Conservation (phyloP, 2,888 invertebrate genomes). For the Pasiphila rectangulata region DNA sequence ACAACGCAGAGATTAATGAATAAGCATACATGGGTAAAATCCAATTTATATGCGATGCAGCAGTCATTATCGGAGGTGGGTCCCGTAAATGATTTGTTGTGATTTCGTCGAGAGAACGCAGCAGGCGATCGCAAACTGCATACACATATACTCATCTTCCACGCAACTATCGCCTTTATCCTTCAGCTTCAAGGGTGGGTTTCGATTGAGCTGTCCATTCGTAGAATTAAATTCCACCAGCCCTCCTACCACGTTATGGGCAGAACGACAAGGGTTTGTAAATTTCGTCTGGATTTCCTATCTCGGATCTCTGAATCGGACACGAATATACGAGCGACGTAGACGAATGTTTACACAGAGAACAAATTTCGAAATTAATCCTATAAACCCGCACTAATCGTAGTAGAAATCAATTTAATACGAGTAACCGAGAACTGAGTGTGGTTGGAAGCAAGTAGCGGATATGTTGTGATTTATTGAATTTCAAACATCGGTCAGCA, state of each 20-base stretch:
- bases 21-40: conserved; percentile 61
- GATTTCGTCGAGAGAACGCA: conserved; percentile 75
- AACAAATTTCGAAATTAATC: conserved; percentile 68
- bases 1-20: conserved; percentile 47
- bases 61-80: conserved; percentile 77
- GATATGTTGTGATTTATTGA: conserved; percentile 69
- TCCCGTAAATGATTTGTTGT: conserved; percentile 77
- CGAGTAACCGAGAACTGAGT: conserved; percentile 38
- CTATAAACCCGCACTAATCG: conserved; percentile 50
- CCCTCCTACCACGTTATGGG: conserved; percentile 77
- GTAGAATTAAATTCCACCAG: conserved; percentile 70
- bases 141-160: conserved; percentile 51
- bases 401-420: conserved; percentile 56
- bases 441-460: conserved; percentile 57
- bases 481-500: conserved; percentile 62
- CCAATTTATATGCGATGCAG: conserved; percentile 70
- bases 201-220: conserved; percentile 38
- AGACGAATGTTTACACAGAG: conserved; percentile 70
- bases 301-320: conserved; percentile 68
- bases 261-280: conserved; percentile 76
- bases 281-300: conserved; percentile 76
- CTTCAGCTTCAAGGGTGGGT: conserved; percentile 41
- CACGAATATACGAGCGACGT: conserved; percentile 60
- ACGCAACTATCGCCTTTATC: conserved; percentile 48
- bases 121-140: conserved; percentile 76